Base-by-base conservation (phyloP, 1,140 invertebrate genomes). In the Tetraneura akinire region DNA sequence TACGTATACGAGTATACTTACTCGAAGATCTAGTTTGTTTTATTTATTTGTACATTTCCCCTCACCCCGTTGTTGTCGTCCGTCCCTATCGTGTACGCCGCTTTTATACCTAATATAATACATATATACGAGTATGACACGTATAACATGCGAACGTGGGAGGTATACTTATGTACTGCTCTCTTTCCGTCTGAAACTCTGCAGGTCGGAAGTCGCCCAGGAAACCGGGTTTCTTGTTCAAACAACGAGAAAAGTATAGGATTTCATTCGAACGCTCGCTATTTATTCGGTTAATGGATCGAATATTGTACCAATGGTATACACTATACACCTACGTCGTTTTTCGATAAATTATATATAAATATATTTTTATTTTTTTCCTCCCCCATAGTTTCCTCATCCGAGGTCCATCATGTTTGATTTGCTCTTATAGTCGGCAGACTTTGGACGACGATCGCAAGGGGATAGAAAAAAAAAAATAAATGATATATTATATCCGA, bases 191-290 rank as follows among this genome's bases (percentile, higher is more conserved):
- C 55, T 4, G 4, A 29, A 78, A 78, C n/a, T n/a, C n/a, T n/a
- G 62, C 37, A 47, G 74, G 74, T 78, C 74, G 74, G 74, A 78
- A 78, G 74, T 62, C 21, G 53, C 53, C 53, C 74, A 78, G 74
- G 74, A 78, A 78, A 18, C 74, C 49, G 51, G 73, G 74, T 60
- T 78, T 62, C 74, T 55, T 78, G 74, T 78, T 78, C 74, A 74
- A 53, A 74, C 14, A 74, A 57, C 53, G n/a, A 55, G 53, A 45
- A 78, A 62, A 78, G 74, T 78, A 47, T 78, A 60, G 74, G 74
- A 78, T 78, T 78, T 78, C 74, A 78, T 60, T 62, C 21, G 23
- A 29, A 47, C 55, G 29, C 4, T 14, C 23, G 55, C 2, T 55
- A 51, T 74, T 74, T 74, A 57, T 29, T 45, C 23, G 8, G 55